These are phyloP conservation scores for Chrysemys picta DNA, from an alignment of 2,113 vertebrate species.

Conservation along the genomic window DNA sequence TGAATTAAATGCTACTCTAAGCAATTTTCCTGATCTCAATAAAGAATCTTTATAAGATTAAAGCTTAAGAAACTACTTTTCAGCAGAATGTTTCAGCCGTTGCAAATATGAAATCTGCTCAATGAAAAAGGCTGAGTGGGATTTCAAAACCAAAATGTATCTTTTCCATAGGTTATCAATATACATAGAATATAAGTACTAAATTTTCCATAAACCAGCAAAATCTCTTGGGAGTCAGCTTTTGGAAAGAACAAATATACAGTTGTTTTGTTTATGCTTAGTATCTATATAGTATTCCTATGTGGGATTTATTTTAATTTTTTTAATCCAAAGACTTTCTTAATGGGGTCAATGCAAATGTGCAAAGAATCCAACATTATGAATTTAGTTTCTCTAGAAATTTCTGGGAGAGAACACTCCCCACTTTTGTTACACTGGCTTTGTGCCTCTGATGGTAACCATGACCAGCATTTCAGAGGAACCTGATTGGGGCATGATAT, in stretches of 20 bases:
- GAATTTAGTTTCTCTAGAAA: background rate
- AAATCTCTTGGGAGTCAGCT: background rate
- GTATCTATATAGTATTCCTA: background rate
- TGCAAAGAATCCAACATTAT: background rate
- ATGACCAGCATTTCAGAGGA: background rate
- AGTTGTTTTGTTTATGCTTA: conserved; percentile 10
- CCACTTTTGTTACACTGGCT: fast-evolving
- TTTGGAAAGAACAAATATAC: conserved; percentile 4
- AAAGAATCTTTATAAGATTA: background rate
- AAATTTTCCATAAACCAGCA: conserved; percentile 6
- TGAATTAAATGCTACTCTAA: conserved; percentile 15
- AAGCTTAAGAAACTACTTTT: background rate
- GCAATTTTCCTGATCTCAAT: background rate
- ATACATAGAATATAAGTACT: background rate
- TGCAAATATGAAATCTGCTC: fast-evolving
- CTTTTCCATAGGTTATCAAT: conserved; percentile 15
- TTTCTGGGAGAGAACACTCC: background rate
- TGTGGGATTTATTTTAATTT: conserved; percentile 2
- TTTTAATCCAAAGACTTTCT: background rate
- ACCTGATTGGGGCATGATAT: background rate
- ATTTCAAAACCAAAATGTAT: conserved; percentile 25
- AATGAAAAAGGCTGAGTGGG: background rate
- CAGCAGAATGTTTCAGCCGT: background rate
- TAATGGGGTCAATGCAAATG: background rate
- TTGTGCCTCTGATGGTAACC: background rate